Evolutionary conservation across 2,888 invertebrate species (phyloP).

Genomic region (Mythimna loreyi): DNA sequence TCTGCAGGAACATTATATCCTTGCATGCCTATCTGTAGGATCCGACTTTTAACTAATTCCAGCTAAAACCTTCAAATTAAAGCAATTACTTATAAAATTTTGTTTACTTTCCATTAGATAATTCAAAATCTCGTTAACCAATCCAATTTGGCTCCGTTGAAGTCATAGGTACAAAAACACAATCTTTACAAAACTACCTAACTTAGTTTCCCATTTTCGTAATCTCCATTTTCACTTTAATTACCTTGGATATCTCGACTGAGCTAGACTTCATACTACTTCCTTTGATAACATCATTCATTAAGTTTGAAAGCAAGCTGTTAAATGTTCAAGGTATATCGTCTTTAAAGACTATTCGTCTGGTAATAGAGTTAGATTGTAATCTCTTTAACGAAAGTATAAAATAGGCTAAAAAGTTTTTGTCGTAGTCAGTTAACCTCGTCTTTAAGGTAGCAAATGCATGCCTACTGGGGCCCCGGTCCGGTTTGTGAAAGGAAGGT

Average conservation of each 20-base stretch:
- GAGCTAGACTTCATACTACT: constrained; percentile 17
- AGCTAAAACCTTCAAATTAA: too few relatives aligned
- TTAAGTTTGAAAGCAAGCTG: constrained; percentile 5
- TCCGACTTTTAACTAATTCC: too few relatives aligned
- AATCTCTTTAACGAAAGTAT: background rate
- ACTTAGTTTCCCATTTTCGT: background rate
- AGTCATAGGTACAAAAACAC: background rate
- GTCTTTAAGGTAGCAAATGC: too few relatives aligned
- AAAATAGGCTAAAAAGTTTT: background rate
- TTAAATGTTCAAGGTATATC: constrained; percentile 1
- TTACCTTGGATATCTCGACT: background rate
- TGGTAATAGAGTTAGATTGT: background rate
- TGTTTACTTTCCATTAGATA: background rate
- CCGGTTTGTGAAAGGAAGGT: too few relatives aligned
- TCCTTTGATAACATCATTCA: constrained; percentile 18
- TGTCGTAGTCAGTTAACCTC: too few relatives aligned
- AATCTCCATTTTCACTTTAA: constrained; percentile 2
- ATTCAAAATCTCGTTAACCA: background rate
- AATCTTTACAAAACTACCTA: constrained; percentile 7
- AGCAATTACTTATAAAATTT: too few relatives aligned
- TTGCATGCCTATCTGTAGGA: too few relatives aligned
- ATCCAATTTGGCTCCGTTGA: background rate
- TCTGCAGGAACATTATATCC: too few relatives aligned
- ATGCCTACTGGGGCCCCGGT: too few relatives aligned
- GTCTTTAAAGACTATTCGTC: background rate